Evolutionary conservation across 2,888 invertebrate species (phyloP).

Genomic region (Polymixis lichenea): DNA sequence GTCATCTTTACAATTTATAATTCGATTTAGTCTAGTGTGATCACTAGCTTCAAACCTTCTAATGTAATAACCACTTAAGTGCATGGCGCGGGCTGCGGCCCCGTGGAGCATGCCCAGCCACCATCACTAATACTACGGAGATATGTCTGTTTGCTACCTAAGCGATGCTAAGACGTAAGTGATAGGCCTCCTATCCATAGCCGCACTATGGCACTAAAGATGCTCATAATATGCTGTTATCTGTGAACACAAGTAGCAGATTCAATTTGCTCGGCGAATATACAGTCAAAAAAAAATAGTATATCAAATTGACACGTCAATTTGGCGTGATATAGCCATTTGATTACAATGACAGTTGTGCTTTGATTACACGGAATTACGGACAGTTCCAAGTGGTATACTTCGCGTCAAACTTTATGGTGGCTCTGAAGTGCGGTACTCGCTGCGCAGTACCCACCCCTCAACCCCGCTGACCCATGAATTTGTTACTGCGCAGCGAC

Average conservation of each 20-base stretch:
- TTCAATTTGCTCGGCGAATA: neutral
- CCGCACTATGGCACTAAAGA: neutral
- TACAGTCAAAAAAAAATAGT: neutral
- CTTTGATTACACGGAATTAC: too few species aligned
- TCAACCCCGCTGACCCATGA: too few species aligned
- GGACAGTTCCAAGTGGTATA: too few species aligned
- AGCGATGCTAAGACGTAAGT: neutral
- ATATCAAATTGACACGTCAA: neutral
- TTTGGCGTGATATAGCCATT: neutral
- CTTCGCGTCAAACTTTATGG: too few species aligned
- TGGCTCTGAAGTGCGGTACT: too few species aligned
- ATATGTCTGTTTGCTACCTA: conserved; percentile 13
- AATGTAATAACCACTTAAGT: too few species aligned
- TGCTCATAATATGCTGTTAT: neutral
- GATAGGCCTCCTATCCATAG: too few species aligned
- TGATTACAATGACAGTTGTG: neutral
- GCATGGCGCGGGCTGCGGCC: neutral
- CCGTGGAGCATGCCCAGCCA: neutral
- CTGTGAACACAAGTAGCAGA: conserved; percentile 1
- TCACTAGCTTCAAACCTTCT: too few species aligned
- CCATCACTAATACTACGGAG: neutral
- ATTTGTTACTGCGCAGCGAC: too few species aligned
- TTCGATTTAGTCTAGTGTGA: too few species aligned
- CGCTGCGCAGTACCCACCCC: too few species aligned
- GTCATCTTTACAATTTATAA: too few species aligned